A percentile compares a stretch with the other conserved stretches of the same genome.
These are phyloP conservation scores for Spicauda simplicius DNA, from an alignment of 2,888 invertebrate species.

Conservation along the genomic window DNA sequence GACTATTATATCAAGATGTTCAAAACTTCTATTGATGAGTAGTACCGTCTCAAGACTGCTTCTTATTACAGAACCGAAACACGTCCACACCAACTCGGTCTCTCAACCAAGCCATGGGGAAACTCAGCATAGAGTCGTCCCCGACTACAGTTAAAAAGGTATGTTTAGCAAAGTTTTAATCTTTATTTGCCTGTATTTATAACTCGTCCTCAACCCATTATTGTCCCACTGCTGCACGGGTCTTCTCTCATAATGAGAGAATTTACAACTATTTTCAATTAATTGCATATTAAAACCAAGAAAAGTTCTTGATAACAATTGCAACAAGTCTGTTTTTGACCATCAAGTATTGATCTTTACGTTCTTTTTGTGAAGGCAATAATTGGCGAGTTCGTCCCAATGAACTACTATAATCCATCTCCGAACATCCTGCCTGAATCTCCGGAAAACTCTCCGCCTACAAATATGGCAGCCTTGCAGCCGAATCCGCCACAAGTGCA, in stretches of 20 bases:
- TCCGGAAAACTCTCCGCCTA: conserved; percentile 65
- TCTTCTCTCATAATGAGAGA: too few species aligned
- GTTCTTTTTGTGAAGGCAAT: conserved; percentile 53
- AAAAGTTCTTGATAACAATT: too few species aligned
- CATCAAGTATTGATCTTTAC: too few species aligned
- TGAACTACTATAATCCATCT: conserved; percentile 63
- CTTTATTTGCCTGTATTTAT: neutral
- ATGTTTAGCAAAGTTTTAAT: conserved; percentile 19
- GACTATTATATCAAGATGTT: conserved; percentile 36
- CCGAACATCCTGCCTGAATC: conserved; percentile 63
- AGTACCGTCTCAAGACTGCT: neutral
- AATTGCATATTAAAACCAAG: too few species aligned
- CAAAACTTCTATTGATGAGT: neutral
- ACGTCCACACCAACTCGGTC: conserved; percentile 63
- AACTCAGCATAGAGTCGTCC: conserved; percentile 67
- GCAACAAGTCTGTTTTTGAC: too few species aligned
- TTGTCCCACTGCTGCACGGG: too few species aligned
- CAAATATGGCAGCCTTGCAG: conserved; percentile 49
- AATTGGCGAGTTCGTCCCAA: conserved; percentile 71
- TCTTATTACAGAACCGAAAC: conserved; percentile 67
- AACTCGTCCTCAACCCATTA: too few species aligned
- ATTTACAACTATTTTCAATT: too few species aligned
- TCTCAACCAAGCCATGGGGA: conserved; percentile 63
- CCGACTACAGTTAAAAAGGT: conserved; percentile 68
- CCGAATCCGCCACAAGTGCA: conserved; percentile 67